Base-by-base conservation (phyloP, 2,888 invertebrate genomes). In the Clistopyga incitator region DNA sequence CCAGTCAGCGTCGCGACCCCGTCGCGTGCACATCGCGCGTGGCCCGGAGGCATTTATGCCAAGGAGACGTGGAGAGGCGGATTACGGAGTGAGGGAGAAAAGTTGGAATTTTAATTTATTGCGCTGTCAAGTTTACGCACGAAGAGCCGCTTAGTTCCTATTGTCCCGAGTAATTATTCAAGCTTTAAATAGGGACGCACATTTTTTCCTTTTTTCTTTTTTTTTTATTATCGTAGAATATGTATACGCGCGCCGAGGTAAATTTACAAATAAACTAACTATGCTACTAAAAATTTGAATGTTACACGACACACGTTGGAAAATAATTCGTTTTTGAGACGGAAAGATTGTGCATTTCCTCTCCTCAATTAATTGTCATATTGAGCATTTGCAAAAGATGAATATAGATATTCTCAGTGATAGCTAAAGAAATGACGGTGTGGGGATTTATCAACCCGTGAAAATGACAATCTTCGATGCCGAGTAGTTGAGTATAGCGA, bases 401-500 rank as follows among this genome's bases (percentile, higher is more conserved):
- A 4, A 18, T 18, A 6, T n/a, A 18, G 15, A 18, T 4, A 18
- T 50, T 15, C 52, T 25, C 25, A 15, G 13, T n/a, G 8, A n/a
- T 25, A 25, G 50, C 38, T 23, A 11, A 3, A 54, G 54, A 15
- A 59, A 59, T 67, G 34, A 11, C 52, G 34, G 42, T 13, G 70
- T 64, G 70, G 47, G 75, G 81, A 78, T 64, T 80, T 38, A 64
- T 78, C 50, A 64, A 56, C 47, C 61, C 50, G 64, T 56, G 77
- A 64, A 74, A 75, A 78, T 80, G 61, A 50, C 56, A 74, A 80
- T 84, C 81, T 68, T 50, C 54, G 64, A 77, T 68, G 74, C 64
- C 67, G 52, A 15, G 64, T 54, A 45, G 29, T 29, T 10, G 74
- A 13, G 77, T 72, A 56, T 61, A 56, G 68, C 65, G 71, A 52